phyloP scores from a whole-genome alignment of 2,113 vertebrate genomes.

The Sylvietta virens region DNA sequence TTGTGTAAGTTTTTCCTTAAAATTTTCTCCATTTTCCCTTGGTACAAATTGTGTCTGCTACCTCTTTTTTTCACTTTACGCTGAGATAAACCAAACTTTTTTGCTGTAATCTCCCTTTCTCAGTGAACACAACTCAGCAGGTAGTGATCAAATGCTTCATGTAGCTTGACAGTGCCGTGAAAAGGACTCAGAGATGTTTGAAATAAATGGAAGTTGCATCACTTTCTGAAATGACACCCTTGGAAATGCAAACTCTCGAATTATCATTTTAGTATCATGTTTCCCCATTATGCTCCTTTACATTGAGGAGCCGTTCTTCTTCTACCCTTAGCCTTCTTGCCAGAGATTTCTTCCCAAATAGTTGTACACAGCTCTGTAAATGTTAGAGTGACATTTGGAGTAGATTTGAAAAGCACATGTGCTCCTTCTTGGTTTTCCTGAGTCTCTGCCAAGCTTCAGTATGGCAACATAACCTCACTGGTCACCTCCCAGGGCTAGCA shows the following conservation, averaged over 20 bases:
- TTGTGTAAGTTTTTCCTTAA: background rate
- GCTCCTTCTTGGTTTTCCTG: slow-evolving; percentile 8
- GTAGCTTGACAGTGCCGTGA: background rate
- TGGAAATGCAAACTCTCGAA: background rate
- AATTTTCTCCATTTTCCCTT: background rate
- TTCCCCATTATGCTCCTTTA: background rate
- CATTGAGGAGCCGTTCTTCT: slow-evolving; percentile 45
- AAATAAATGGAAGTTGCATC: background rate
- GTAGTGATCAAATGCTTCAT: background rate
- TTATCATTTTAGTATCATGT: background rate
- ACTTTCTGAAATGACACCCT: background rate
- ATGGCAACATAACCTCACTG: background rate
- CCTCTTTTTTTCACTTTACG: background rate
- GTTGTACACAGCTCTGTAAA: slow-evolving; percentile 69
- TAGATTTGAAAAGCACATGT: slow-evolving; percentile 9
- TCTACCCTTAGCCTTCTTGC: slow-evolving; percentile 33
- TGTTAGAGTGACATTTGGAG: slow-evolving; percentile 79
- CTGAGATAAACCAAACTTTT: background rate
- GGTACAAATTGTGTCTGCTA: background rate
- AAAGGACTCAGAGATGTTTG: background rate
- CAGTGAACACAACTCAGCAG: background rate
- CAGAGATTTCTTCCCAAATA: slow-evolving; percentile 45
- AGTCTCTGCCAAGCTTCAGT: slow-evolving; percentile 18
- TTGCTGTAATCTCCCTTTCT: background rate
- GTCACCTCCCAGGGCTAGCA: slow-evolving; percentile 59